Percentiles rank a stretch among this genome's conserved stretches.
phyloP scores from a whole-genome alignment of 1,140 invertebrate species.

The Agrypnia vestita region DNA sequence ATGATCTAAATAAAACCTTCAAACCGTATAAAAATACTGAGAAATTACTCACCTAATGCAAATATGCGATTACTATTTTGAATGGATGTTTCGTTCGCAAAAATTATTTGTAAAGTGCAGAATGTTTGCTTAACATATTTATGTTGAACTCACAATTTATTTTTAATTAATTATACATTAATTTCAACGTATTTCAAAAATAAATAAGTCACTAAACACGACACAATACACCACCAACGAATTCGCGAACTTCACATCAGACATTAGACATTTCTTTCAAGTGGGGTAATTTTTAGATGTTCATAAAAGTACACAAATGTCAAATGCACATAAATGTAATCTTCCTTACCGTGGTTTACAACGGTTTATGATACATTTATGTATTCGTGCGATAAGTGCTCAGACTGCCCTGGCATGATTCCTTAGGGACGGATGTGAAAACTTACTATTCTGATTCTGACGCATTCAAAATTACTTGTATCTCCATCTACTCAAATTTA shows the following conservation, averaged over 20 bases:
- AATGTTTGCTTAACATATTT: background rate
- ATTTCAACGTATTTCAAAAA: constrained; percentile 8
- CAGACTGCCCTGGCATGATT: no score
- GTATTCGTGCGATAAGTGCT: no score
- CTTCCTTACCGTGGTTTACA: background rate
- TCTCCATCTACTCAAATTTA: no score
- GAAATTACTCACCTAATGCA: constrained; percentile 27
- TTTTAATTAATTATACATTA: background rate
- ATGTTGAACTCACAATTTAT: background rate
- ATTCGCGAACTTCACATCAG: constrained; percentile 35
- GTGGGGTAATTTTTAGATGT: constrained; percentile 1
- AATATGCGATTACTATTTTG: constrained; percentile 13
- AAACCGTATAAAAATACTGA: constrained; percentile 1
- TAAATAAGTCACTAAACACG: constrained; percentile 8
- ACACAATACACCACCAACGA: constrained; percentile 37
- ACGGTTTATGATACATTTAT: background rate
- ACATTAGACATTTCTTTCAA: constrained; percentile 32
- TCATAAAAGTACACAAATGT: constrained; percentile 25
- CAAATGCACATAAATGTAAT: constrained; percentile 4
- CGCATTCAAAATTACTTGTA: no score
- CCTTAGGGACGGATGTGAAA: no score
- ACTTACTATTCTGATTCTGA: no score
- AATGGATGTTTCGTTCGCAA: background rate
- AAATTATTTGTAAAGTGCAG: background rate
- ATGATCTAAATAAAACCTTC: constrained; percentile 10